Percentiles rank a stretch among this genome's conserved stretches.
Evolutionary conservation across 2,888 invertebrate genomes (phyloP).

Genomic region (Nymphalis urticae): DNA sequence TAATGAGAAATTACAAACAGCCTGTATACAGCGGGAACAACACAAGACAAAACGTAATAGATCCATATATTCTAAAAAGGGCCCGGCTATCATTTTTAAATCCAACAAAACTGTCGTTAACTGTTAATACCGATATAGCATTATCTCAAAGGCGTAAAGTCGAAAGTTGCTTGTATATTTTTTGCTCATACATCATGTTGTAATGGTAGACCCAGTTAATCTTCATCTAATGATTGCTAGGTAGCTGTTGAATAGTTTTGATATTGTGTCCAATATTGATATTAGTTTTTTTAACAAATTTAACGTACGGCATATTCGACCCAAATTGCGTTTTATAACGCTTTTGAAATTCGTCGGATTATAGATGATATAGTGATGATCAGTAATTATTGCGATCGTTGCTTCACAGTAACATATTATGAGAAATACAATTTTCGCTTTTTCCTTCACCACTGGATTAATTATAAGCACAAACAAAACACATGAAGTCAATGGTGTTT

Average conservation of each 20-base stretch:
- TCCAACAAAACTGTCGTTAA: slow-evolving; percentile 34
- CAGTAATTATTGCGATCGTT: too few relatives aligned
- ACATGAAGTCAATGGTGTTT: too few relatives aligned
- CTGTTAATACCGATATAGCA: slow-evolving; percentile 29
- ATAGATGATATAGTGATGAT: neutral
- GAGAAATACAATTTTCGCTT: too few relatives aligned
- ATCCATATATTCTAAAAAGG: slow-evolving; percentile 71
- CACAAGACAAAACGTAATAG: slow-evolving; percentile 67
- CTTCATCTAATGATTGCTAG: slow-evolving; percentile 41
- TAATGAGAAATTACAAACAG: slow-evolving; percentile 41
- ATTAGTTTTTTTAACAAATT: slow-evolving; percentile 18
- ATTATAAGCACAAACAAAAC: too few relatives aligned
- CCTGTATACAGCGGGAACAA: slow-evolving; percentile 57
- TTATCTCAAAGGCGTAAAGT: slow-evolving; percentile 47
- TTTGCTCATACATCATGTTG: slow-evolving; percentile 14
- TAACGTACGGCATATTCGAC: neutral
- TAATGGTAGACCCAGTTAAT: slow-evolving; percentile 37
- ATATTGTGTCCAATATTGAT: slow-evolving; percentile 18
- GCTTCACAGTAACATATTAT: too few relatives aligned
- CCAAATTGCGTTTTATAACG: neutral
- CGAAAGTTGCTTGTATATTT: slow-evolving; percentile 42
- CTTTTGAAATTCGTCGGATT: neutral
- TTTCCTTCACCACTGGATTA: too few relatives aligned
- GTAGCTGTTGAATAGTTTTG: slow-evolving; percentile 25
- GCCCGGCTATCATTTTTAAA: slow-evolving; percentile 48